A percentile compares a stretch with the other conserved stretches of the same genome.
Conservation (phyloP, 2,888 invertebrate species). For the Saturnia pavonia region DNA sequence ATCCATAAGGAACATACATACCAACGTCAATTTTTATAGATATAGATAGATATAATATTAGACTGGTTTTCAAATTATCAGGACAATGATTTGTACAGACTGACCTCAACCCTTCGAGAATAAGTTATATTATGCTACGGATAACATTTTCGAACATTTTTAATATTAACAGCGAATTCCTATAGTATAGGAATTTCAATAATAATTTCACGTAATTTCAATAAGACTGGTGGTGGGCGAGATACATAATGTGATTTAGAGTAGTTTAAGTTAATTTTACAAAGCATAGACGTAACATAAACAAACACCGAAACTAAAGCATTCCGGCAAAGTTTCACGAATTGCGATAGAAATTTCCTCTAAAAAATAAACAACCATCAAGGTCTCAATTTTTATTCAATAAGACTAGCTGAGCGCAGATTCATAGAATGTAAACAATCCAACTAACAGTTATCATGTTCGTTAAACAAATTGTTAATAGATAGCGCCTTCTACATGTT, state of each 20-base stretch:
- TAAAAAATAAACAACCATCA: constrained; percentile 2
- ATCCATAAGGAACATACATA: too few relatives aligned
- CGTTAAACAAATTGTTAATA: too few relatives aligned
- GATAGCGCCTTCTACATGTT: too few relatives aligned
- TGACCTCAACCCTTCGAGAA: too few relatives aligned
- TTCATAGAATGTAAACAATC: too few relatives aligned
- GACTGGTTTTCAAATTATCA: not conserved
- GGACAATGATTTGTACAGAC: too few relatives aligned
- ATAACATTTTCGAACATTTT: not conserved
- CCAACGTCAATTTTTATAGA: too few relatives aligned
- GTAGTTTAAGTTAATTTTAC: not conserved
- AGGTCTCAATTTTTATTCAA: not conserved
- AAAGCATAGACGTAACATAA: not conserved
- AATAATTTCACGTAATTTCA: not conserved
- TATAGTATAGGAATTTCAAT: too few relatives aligned
- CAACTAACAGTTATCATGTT: too few relatives aligned
- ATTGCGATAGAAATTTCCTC: constrained; percentile 1
- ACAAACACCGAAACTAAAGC: not conserved
- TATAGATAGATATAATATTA: too few relatives aligned
- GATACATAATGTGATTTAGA: not conserved
- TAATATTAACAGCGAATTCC: not conserved
- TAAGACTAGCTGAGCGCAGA: not conserved
- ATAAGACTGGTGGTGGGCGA: not conserved
- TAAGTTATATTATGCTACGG: too few relatives aligned
- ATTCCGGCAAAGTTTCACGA: not conserved